These are phyloP conservation scores for Sclerurus mexicanus DNA, from an alignment of 2,113 vertebrate species.

Conservation along the genomic window DNA sequence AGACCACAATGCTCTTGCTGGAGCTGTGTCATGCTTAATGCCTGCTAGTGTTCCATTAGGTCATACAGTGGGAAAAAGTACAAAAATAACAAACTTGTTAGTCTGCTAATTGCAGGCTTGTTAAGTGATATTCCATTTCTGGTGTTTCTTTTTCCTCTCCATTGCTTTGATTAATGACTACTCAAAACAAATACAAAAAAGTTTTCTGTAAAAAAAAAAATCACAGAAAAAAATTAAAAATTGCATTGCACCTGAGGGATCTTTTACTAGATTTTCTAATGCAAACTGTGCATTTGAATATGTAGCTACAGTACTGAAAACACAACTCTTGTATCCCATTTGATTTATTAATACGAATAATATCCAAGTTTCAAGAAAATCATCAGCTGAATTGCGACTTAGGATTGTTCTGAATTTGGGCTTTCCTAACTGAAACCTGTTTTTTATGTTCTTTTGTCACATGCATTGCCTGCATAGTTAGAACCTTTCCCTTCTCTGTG, in stretches of 20 bases:
- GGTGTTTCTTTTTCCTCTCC: neutral
- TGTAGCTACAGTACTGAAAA: neutral
- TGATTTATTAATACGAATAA: neutral
- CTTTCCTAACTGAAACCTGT: neutral
- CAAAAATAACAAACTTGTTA: conserved; percentile 75
- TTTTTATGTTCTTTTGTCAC: neutral
- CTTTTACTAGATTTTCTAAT: neutral
- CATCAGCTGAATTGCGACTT: neutral
- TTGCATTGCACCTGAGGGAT: neutral
- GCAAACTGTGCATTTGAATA: neutral
- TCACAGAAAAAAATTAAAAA: neutral
- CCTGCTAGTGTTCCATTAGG: conserved; percentile 38
- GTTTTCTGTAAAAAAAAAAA: neutral
- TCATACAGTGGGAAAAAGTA: conserved; percentile 72
- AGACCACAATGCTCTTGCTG: conserved; percentile 30
- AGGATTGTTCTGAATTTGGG: neutral
- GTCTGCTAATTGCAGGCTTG: conserved; percentile 70
- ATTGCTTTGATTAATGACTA: conserved; percentile 59
- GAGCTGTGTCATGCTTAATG: neutral
- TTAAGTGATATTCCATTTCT: conserved; percentile 70
- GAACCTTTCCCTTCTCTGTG: neutral
- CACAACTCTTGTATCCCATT: neutral
- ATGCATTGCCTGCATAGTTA: neutral
- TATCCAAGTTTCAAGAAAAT: neutral
- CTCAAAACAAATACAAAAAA: conserved; percentile 26